These are phyloP conservation scores for Mastomys coucha DNA, from an alignment of 2,113 vertebrate species.

Conservation along the genomic window DNA sequence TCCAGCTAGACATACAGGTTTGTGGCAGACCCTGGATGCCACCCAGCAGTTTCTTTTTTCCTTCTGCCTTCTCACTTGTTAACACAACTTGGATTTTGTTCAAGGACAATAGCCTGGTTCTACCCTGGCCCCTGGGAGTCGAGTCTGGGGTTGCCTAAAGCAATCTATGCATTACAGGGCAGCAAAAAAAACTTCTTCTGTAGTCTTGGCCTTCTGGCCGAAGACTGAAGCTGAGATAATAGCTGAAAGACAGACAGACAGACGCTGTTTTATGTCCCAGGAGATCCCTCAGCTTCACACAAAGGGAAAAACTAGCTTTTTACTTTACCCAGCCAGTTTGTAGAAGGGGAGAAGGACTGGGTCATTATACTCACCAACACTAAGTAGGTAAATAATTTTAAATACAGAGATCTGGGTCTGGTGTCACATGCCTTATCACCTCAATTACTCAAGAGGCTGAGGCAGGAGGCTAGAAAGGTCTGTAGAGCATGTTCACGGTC, in stretches of 20 bases:
- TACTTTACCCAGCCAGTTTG: background rate
- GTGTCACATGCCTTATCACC: background rate
- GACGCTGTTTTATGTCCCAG: background rate
- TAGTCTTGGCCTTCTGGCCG: slow-evolving; percentile 9
- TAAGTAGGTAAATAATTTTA: background rate
- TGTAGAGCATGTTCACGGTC: background rate
- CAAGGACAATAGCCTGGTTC: slow-evolving; percentile 8
- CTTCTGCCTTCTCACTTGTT: slow-evolving; percentile 31
- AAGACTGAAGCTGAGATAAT: background rate
- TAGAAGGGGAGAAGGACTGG: background rate
- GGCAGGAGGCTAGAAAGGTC: background rate
- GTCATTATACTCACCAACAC: background rate
- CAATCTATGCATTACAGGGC: background rate
- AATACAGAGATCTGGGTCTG: background rate
- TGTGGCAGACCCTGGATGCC: slow-evolving; percentile 49
- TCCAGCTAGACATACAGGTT: slow-evolving; percentile 65
- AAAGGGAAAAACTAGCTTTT: background rate
- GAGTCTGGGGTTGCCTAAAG: slow-evolving; percentile 14
- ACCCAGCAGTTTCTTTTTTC: background rate
- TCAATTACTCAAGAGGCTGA: background rate
- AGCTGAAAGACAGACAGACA: background rate
- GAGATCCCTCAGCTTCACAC: background rate
- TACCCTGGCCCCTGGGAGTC: slow-evolving; percentile 33
- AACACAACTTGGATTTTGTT: slow-evolving; percentile 62
- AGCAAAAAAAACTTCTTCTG: background rate